Conservation (phyloP, 2,113 vertebrate genomes). For the Calidris pugnax region DNA sequence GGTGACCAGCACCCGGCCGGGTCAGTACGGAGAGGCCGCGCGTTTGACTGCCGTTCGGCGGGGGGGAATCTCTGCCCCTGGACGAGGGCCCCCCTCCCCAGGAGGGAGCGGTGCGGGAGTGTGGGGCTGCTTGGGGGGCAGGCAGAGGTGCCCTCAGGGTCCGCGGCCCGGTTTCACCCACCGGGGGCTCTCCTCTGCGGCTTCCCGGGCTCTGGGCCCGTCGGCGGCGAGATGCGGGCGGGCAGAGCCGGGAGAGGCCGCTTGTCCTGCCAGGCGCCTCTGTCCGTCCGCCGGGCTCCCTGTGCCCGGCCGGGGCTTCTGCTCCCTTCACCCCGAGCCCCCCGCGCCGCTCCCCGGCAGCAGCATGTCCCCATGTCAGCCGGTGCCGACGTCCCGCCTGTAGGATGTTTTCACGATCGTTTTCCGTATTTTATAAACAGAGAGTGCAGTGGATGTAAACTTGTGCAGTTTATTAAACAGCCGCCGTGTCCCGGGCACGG, state of each 20-base stretch:
- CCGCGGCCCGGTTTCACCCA: too few relatives aligned
- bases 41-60: background rate
- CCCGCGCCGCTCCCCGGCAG: background rate
- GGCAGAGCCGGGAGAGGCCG: background rate
- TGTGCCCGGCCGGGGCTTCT: too few relatives aligned
- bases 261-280: background rate
- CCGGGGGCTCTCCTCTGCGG: background rate
- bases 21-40: accelerated
- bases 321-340: too few relatives aligned
- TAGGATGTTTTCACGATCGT: background rate
- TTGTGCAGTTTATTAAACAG: background rate
- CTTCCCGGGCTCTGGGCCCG: background rate
- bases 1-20: background rate
- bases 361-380: background rate
- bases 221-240: background rate
- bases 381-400: background rate
- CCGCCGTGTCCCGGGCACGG: background rate
- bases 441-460: background rate
- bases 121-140: background rate
- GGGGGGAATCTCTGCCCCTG: too few relatives aligned
- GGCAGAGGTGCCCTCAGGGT: background rate
- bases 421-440: conserved; percentile 43
- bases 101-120: background rate
- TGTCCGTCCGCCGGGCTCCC: background rate
- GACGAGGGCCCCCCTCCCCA: too few relatives aligned